These are phyloP conservation scores for Palythoa grandiflora DNA, from an alignment of 92 coral and sea anemone species.

Conservation along the genomic window DNA sequence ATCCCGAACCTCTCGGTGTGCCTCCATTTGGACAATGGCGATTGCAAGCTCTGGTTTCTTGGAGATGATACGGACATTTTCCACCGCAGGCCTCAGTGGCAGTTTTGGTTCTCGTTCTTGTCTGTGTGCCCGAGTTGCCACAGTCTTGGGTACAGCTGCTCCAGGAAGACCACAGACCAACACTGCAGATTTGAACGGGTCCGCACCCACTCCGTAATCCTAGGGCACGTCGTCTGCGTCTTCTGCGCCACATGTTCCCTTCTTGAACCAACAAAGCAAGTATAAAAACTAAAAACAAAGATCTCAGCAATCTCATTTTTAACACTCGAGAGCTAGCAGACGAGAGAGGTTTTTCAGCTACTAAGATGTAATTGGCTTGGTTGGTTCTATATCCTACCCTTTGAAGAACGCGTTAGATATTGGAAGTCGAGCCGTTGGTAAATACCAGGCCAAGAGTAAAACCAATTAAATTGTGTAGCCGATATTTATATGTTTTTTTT, in stretches of 20 bases:
- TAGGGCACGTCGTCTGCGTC: slow-evolving; percentile 69
- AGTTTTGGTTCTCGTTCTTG: slow-evolving; percentile 66
- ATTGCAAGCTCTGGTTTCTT: slow-evolving; percentile 74
- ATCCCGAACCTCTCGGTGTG: slow-evolving; percentile 64
- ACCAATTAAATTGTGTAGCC: not conserved
- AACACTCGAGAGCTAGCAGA: not conserved
- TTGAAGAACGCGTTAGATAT: not conserved
- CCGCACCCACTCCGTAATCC: slow-evolving; percentile 45
- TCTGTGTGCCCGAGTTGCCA: slow-evolving; percentile 81
- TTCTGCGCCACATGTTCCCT: slow-evolving; percentile 31
- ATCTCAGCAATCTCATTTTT: not conserved
- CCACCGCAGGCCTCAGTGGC: slow-evolving; percentile 71
- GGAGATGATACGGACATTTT: slow-evolving; percentile 58
- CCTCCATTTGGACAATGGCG: slow-evolving; percentile 84
- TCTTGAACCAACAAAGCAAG: not conserved
- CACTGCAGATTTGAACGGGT: slow-evolving; percentile 68
- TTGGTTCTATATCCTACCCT: too few relatives aligned
- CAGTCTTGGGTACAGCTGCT: slow-evolving; percentile 74
- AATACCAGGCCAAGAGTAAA: not conserved
- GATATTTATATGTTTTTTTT: not conserved
- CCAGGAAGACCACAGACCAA: slow-evolving; percentile 68
- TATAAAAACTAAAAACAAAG: not conserved
- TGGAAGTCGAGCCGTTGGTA: not conserved
- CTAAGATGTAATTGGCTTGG: not conserved
- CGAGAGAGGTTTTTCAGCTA: not conserved